Evolutionary conservation across 2,113 vertebrate species (phyloP), one percentile per base, ranked within the genome.

Genomic region (Hippocampus barbouri): DNA sequence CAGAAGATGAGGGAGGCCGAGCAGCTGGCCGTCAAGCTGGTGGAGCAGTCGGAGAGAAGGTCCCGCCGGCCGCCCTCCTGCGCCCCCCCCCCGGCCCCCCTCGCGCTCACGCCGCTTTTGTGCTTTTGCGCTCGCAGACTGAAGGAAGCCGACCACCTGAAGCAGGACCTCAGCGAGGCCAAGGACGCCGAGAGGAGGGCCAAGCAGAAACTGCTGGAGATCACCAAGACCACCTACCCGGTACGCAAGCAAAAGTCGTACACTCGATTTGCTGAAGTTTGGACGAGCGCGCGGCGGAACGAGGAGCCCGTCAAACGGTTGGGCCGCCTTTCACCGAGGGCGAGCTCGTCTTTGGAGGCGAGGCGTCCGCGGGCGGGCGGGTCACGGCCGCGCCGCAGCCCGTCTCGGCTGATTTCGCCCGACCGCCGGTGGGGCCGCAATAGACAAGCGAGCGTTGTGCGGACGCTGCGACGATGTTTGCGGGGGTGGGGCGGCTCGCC

Each of bases 1-100:
- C 95, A 97, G 88, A 96, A 98, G 91, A 95, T 96, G 94, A 90
- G 94, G 73, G 95, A 97, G 86, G 94, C 95, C 0, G 96, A 97
- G 87, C 88, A 94, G 78, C 92, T 96, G n/a, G 94, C 95, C 0
- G 93, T 95, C 78, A 96, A 95, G 80, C 92, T 98, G 84, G 94
- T 96, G 85, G 94, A 96, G 88, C 95, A 97, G 76, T 96, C 96
- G 0, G 95, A 96, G 82, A 89, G 94, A 49, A 95, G 96, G 96
- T 97, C 3, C 18, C 73, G 83, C 27, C 9, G 23, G 2, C 43
- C 6, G 1, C 10, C 14, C 3, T 6, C 49, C 5, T 18, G 2
- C 7, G 1, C 41, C 14, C 4, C 7, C 7, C 15, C 2, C 8
- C 41, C 64, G 25, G 25, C 27, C 14, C 21, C 21, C 40, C 1